Evolutionary conservation across 2,888 invertebrate genomes (phyloP).

Genomic region (Biston betularia): DNA sequence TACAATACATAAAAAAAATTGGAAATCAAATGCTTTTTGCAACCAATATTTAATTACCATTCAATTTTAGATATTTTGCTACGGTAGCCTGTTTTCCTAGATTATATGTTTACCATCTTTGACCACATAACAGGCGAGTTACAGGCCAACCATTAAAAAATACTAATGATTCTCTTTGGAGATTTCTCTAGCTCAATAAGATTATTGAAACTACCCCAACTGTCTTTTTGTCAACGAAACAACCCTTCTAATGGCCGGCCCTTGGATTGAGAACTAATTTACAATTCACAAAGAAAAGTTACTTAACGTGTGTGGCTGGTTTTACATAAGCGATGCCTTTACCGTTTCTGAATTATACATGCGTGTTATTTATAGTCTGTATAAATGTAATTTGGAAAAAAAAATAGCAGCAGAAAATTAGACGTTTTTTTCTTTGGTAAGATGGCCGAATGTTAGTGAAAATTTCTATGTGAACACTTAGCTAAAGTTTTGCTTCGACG

Average conservation of each 20-base stretch:
- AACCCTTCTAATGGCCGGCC: slow-evolving; percentile 9
- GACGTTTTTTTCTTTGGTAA: too few species aligned
- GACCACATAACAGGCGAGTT: too few species aligned
- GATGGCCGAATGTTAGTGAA: too few species aligned
- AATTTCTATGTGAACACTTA: too few species aligned
- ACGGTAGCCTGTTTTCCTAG: too few species aligned
- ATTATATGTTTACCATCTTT: too few species aligned
- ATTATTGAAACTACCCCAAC: slow-evolving; percentile 7
- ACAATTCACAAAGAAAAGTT: slow-evolving; percentile 26
- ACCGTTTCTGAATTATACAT: background rate
- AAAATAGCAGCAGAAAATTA: too few species aligned
- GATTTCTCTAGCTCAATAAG: background rate
- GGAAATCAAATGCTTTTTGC: too few species aligned
- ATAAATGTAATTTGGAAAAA: too few species aligned
- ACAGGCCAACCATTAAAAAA: too few species aligned
- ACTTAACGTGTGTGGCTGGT: slow-evolving; percentile 14
- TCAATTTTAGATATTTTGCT: background rate
- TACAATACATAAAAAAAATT: too few species aligned
- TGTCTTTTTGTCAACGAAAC: slow-evolving; percentile 1
- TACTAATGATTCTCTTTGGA: background rate
- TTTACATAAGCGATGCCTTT: slow-evolving; percentile 8
- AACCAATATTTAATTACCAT: background rate
- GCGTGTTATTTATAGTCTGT: background rate
- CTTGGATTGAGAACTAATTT: slow-evolving; percentile 15
- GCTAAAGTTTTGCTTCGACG: too few species aligned